These are phyloP conservation scores for Datnioides undecimradiatus DNA, from an alignment of 2,113 vertebrate genomes.

Conservation along the genomic window DNA sequence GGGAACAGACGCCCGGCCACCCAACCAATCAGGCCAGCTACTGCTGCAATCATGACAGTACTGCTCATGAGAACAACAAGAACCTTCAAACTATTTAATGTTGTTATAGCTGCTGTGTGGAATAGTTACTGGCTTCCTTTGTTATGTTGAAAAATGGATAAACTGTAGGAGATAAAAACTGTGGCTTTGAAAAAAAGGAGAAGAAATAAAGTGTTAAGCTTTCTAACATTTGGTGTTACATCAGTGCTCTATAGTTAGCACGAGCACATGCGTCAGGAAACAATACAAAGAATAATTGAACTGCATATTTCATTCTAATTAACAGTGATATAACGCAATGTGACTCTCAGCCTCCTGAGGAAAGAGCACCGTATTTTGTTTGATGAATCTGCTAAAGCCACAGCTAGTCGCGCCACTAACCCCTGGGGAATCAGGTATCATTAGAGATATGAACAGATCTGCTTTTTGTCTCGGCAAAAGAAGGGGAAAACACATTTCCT, in stretches of 20 bases:
- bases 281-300: conserved; percentile 85
- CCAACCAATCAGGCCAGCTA: conserved; percentile 58
- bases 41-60: conserved; percentile 54
- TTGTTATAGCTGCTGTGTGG: conserved; percentile 23
- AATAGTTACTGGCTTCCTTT: conserved; percentile 46
- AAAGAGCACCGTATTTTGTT: conserved; percentile 82
- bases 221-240: conserved; percentile 77
- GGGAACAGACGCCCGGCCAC: conserved; percentile 60
- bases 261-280: conserved; percentile 70
- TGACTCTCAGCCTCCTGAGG: conserved; percentile 83
- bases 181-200: conserved; percentile 53
- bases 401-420: conserved; percentile 75
- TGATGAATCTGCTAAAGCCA: conserved; percentile 86
- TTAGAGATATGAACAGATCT: conserved; percentile 85
- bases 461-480: conserved; percentile 79
- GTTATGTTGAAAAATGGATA: conserved; percentile 46
- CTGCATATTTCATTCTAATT: conserved; percentile 87
- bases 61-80: conserved; percentile 50
- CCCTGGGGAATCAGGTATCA: conserved; percentile 87
- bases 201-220: conserved; percentile 68
- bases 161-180: not conserved
- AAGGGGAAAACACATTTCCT: conserved; percentile 71
- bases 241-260: conserved; percentile 81
- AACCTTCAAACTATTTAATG: conserved; percentile 46
- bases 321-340: conserved; percentile 85